These are phyloP conservation scores for Plagodis pulveraria DNA, from an alignment of 2,888 invertebrate genomes.

Conservation along the genomic window DNA sequence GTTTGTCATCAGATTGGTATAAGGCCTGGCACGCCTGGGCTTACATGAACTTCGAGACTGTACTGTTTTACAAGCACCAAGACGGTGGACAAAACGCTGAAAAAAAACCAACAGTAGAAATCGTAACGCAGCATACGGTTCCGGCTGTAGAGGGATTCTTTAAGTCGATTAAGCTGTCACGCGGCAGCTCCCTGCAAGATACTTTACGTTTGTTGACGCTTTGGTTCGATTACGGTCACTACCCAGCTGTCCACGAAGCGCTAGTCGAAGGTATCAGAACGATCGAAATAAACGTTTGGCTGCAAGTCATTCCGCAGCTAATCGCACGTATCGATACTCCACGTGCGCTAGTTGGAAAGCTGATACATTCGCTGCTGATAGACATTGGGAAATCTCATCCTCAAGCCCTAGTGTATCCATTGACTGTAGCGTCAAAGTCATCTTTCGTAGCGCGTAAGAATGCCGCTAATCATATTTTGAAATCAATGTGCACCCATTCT, in stretches of 20 bases:
- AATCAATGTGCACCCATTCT: constrained; percentile 98
- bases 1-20: constrained; percentile 95
- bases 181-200: constrained; percentile 97
- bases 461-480: constrained; percentile 97
- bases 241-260: constrained; percentile 96
- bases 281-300: constrained; percentile 99
- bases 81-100: constrained; percentile 57
- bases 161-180: constrained; percentile 96
- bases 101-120: constrained; percentile 61
- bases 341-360: constrained; percentile 92
- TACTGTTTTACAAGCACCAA: constrained; percentile 86
- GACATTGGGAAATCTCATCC: constrained; percentile 99
- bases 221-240: constrained; percentile 99
- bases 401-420: constrained; percentile 97
- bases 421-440: constrained; percentile 98
- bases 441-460: constrained; percentile 92
- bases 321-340: constrained; percentile 99
- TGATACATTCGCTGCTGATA: constrained; percentile 96
- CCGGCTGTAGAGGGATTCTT: constrained; percentile 98
- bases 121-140: constrained; percentile 92
- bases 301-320: constrained; percentile 99
- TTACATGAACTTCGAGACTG: constrained; percentile 98
- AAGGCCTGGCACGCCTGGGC: constrained; percentile 99
- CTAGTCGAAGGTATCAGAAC: constrained; percentile 95
- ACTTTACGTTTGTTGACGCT: constrained; percentile 97